These are phyloP conservation scores for Grus americana DNA, from an alignment of 2,113 vertebrate species.

Conservation along the genomic window DNA sequence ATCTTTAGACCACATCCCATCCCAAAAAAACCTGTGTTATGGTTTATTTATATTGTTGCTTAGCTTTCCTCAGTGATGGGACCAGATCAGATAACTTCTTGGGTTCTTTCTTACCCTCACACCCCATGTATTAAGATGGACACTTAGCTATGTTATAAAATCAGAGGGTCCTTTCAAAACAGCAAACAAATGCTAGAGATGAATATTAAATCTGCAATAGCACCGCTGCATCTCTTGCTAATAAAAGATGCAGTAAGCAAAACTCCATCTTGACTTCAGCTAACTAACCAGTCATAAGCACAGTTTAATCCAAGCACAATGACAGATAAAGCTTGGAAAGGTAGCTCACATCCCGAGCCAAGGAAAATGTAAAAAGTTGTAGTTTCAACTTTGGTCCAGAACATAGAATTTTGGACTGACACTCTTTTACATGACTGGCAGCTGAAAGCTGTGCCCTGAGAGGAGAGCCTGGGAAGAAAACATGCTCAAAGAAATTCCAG, in stretches of 20 bases:
- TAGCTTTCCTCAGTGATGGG: neutral
- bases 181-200: neutral
- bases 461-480: neutral
- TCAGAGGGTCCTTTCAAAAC: neutral
- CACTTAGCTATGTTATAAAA: neutral
- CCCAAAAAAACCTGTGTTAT: rapidly evolving
- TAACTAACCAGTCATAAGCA: neutral
- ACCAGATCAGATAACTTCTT: rapidly evolving
- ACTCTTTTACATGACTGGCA: neutral
- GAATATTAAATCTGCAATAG: neutral
- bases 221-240: rapidly evolving
- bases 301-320: neutral
- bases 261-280: neutral
- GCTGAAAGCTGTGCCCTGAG: neutral
- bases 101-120: neutral
- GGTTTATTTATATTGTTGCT: neutral
- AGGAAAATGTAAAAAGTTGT: neutral
- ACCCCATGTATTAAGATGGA: neutral
- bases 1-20: neutral
- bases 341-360: neutral
- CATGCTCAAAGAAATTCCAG: neutral
- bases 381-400: neutral
- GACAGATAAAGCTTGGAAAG: neutral
- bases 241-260: neutral
- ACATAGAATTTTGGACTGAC: neutral